These are phyloP conservation scores for Phoeniculus purpureus DNA, from an alignment of 2,797 vertebrate species.

Conservation along the genomic window DNA sequence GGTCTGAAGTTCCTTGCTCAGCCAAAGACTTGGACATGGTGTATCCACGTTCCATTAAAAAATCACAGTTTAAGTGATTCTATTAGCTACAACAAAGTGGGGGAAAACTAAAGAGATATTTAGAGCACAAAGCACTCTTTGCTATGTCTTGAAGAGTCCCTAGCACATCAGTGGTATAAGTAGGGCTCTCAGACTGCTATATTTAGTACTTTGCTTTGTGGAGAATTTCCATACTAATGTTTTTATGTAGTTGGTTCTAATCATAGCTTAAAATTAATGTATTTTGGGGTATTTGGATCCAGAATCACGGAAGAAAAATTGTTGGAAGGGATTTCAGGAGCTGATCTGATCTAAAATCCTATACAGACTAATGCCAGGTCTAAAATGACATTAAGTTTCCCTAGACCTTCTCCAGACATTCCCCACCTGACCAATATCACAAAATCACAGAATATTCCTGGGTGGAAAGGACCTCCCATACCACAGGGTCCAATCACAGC, in stretches of 20 bases:
- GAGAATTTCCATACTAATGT: not conserved
- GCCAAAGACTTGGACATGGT: not conserved
- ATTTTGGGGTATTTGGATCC: not conserved
- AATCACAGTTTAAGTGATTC: not conserved
- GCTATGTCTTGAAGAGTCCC: not conserved
- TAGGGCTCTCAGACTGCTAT: not conserved
- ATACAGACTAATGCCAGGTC: not conserved
- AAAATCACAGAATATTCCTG: no score
- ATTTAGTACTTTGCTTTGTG: not conserved
- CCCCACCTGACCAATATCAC: not conserved
- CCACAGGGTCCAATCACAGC: no score
- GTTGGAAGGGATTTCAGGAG: not conserved
- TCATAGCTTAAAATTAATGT: not conserved
- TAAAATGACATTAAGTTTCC: slow-evolving; percentile 1
- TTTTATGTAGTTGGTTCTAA: not conserved
- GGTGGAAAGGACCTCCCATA: no score
- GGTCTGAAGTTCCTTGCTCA: not conserved
- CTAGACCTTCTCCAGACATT: not conserved
- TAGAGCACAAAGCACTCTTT: not conserved
- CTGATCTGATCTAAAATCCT: not conserved
- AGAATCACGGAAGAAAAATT: not conserved
- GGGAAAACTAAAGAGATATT: not conserved
- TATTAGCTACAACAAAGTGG: not conserved
- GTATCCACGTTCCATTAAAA: not conserved
- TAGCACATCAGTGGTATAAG: not conserved